phyloP scores from a whole-genome alignment of 2,888 invertebrate genomes.

The Clistopyga incitator region DNA sequence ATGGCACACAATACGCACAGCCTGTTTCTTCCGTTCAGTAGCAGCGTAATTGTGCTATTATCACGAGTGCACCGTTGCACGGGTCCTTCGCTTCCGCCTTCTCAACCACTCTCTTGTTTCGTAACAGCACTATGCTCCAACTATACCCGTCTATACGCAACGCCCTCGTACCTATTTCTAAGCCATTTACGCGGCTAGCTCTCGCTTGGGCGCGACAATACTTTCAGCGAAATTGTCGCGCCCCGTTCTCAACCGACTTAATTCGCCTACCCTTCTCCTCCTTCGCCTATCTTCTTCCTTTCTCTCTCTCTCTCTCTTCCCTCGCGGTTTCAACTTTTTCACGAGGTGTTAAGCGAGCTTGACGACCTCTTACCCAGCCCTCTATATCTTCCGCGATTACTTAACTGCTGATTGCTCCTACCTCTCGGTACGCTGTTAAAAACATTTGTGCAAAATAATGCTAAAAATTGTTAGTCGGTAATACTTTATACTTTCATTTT shows the following conservation, averaged over 20 bases:
- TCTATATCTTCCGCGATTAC: background rate
- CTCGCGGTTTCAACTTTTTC: slow-evolving; percentile 41
- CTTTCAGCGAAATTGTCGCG: slow-evolving; percentile 65
- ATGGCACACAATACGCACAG: slow-evolving; percentile 17
- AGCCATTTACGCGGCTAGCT: slow-evolving; percentile 64
- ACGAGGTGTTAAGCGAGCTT: slow-evolving; percentile 41
- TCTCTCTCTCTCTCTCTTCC: slow-evolving; percentile 1
- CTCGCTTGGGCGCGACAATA: slow-evolving; percentile 37
- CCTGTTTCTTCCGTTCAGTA: slow-evolving; percentile 72
- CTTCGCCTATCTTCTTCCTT: background rate
- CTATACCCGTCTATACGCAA: slow-evolving; percentile 19
- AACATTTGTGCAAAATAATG: background rate
- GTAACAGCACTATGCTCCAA: slow-evolving; percentile 23
- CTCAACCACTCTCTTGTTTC: slow-evolving; percentile 39
- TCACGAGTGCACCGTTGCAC: slow-evolving; percentile 60
- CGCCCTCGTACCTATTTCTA: slow-evolving; percentile 55
- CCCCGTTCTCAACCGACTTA: background rate
- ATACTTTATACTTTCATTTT: background rate
- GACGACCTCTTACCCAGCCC: slow-evolving; percentile 25
- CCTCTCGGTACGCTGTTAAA: background rate
- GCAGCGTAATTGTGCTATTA: slow-evolving; percentile 73
- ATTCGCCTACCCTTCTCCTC: background rate
- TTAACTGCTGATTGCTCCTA: slow-evolving; percentile 8
- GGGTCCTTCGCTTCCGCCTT: slow-evolving; percentile 26
- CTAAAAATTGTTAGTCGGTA: background rate